Evolutionary conservation across 2,113 vertebrate genomes (phyloP), one percentile per base, ranked within the genome.

Genomic region (Ptilorrhoa leucosticta): DNA sequence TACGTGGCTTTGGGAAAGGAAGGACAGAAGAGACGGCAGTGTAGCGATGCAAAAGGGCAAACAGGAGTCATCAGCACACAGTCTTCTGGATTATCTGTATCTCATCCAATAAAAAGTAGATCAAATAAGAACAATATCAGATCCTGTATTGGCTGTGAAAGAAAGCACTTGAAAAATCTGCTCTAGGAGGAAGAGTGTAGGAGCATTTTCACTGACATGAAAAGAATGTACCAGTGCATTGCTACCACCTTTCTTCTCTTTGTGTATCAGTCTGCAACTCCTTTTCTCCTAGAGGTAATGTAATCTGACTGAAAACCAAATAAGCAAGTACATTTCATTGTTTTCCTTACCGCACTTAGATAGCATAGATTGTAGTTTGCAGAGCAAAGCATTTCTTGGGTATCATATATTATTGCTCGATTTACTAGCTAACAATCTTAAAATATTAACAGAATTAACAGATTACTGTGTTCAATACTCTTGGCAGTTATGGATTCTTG

Each of bases 381-480:
- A 69, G 19, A 56, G 5, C 65, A 77, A 69, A 83, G 19, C 12
- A 56, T 60, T 94, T 86, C 15, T 83, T 60, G 28, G 20, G 11
- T 64, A 44, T 51, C 84, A 37, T 13, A 33, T 30, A 35, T 1
- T 47, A 64, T 4, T 6, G 0, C 30, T 65, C 0, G 0, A 42
- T 77, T 78, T 47, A 56, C n/a, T 50, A 83, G 30, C 21, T 64
- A 80, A 83, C 20, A 89, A 72, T 89, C 35, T 64, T 54, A 77
- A 93, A 90, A 80, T 77, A 73, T 40, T 57, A 91, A 87, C 16
- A 77, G 35, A 80, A 83, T 65, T 89, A 89, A 42, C 6, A 65
- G n/a, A 77, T 42, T 64, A 84, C 12, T 56, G 4, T 40, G 30
- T 57, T 87, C 21, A 77, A 13, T 42, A 65, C 19, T 77, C 48